Evolutionary conservation across 2,113 vertebrate genomes (phyloP), one percentile per base, ranked within the genome.

Genomic region (Hepsetus odoe): DNA sequence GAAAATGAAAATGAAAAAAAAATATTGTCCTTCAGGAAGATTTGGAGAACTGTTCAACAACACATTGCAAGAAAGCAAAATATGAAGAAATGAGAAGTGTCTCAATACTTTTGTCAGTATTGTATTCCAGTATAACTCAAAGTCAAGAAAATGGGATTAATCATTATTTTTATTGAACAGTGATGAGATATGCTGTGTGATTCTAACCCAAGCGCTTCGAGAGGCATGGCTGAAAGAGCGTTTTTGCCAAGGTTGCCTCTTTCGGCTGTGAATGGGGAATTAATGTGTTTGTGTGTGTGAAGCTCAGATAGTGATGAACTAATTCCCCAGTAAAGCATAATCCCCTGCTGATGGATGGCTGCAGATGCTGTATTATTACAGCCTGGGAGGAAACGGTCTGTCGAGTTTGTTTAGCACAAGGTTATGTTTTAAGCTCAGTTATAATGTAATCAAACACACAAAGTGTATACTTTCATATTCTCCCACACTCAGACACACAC

Each of bases 311-410:
- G 53, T 22, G 42, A 42, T 8, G 14, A 80, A 85, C 86, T 85
- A 89, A 88, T 91, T 85, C 80, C 82, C 83, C 82, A 71, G 81
- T 59, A 70, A 84, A 78, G 80, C 83, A 55, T 88, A 89, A 89
- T 90, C 83, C 81, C 68, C 71, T 26, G 74, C 82, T 88, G 86
- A 85, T 83, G 81, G 77, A 89, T 83, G 83, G 73, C 14, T 42
- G 80, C 87, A 90, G 87, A 92, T 90, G 84, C 85, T 82, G 55
- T 76, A 46, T 84, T 88, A 86, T 87, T 85, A 75, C 53, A 18
- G 80, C 55, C 20, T 56, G 16, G 46, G 53, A 56, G 62, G 32
- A 71, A 44, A 62, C 30, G 53, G 61, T 42, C 61, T 16, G 75
- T 73, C 58, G 83, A 84, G 69, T 74, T 72, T 81, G 76, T 83